Evolutionary conservation across 2,888 invertebrate genomes (phyloP), one percentile per base, ranked within the genome.

Genomic region (Linnaemya tessellans): DNA sequence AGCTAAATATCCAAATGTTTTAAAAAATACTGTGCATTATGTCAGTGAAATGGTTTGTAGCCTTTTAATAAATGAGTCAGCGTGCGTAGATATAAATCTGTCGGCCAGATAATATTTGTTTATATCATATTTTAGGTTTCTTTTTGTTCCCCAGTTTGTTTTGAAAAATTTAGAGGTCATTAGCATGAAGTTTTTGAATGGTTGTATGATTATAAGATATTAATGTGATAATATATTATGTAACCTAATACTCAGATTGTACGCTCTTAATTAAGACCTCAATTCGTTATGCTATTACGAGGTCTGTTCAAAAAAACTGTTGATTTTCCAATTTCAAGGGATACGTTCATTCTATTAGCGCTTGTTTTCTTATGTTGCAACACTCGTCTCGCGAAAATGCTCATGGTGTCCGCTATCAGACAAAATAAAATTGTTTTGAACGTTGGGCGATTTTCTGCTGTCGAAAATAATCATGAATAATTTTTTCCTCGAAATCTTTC

Each of bases 1-100:
- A 77, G 51, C 58, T 65, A 79, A 79, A 60, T 75, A 79, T 82
- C 75, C 82, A 80, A 85, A 82, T 82, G 79, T 60, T 74, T 85
- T 71, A 75, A 85, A 82, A 75, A 82, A 80, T 82, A 67, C 18
- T 65, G 51, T 80, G 82, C 75, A 85, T 85, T 85, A 85, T 82
- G 85, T 85, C 85, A 85, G 79, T 58, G 56, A 82, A 82, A 82
- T 80, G 49, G 85, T 64, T 80, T 79, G 68, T 82, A 74, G 74
- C 79, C n/a, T 73, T 58, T 82, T 82, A 79, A 85, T 75, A 85
- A 85, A 85, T 85, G 85, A 85, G 79, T 85, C 85, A 85, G 85
- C 54, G 68, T 82, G 77, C 71, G 62, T 77, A 79, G 82, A 85
- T 85, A 70, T 75, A 70, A 85, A 85, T 85, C 79, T 82, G 25